Percentiles rank a stretch among this genome's conserved stretches.
Conservation (phyloP, 1,140 invertebrate genomes). For the Atta texana region DNA sequence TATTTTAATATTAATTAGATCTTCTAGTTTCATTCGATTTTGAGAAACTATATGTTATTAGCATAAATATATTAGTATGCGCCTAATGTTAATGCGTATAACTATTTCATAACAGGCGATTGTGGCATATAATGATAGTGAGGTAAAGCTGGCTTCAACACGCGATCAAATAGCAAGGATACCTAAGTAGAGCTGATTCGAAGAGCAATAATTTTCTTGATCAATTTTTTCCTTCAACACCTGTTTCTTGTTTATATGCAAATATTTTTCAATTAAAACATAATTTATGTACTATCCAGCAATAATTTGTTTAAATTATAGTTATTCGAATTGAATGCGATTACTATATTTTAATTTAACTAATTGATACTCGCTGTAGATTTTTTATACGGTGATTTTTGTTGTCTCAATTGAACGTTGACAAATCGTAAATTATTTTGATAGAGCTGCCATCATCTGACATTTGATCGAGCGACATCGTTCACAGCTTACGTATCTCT, state of each 20-base stretch:
- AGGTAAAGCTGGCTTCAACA: constrained; percentile 26
- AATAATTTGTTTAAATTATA: neutral
- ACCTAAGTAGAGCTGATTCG: too few species aligned
- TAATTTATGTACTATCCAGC: neutral
- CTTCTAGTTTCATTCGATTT: neutral
- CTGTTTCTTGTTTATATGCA: neutral
- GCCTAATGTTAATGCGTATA: neutral
- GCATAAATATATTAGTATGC: constrained; percentile 36
- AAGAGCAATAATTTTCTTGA: neutral
- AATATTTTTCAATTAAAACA: neutral
- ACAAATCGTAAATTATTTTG: constrained; percentile 30
- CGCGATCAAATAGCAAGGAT: constrained; percentile 35
- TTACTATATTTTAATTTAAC: neutral
- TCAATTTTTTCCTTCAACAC: constrained; percentile 23
- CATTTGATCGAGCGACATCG: neutral
- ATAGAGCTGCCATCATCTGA: neutral
- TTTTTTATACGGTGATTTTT: neutral
- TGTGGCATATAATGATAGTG: neutral
- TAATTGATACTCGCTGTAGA: neutral
- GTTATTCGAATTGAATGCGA: neutral
- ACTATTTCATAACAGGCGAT: constrained; percentile 28
- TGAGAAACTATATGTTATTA: neutral
- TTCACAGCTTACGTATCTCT: neutral
- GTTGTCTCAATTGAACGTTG: neutral
- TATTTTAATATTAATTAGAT: neutral